phyloP scores from a whole-genome alignment of 2,888 invertebrate species.

The Andricus curvator region DNA sequence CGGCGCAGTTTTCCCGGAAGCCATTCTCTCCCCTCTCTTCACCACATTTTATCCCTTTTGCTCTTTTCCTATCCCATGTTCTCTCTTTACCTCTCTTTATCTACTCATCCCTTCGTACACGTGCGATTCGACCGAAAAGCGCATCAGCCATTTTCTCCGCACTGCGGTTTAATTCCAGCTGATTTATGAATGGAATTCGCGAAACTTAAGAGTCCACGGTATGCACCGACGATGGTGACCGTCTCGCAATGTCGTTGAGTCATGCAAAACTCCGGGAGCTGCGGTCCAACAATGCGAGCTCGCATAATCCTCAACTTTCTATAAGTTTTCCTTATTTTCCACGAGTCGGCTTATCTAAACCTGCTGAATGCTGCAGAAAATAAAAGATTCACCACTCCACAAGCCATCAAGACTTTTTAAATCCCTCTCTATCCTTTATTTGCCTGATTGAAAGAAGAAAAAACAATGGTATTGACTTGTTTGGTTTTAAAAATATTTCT shows the following conservation, averaged over 20 bases:
- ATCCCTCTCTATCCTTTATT: background rate
- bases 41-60: conserved; percentile 20
- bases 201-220: conserved; percentile 50
- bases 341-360: conserved; percentile 22
- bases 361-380: conserved; percentile 1
- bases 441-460: background rate
- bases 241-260: conserved; percentile 48
- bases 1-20: conserved; percentile 50
- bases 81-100: conserved; percentile 5
- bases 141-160: conserved; percentile 58
- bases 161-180: conserved; percentile 66
- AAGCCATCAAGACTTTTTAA: background rate
- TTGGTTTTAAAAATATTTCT: too few relatives aligned
- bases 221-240: conserved; percentile 45
- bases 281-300: conserved; percentile 29
- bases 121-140: conserved; percentile 47
- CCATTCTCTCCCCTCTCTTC: conserved; percentile 29
- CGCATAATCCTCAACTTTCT: conserved; percentile 27
- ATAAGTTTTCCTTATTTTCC: conserved; percentile 17
- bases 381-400: background rate
- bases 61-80: conserved; percentile 44
- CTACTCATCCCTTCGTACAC: conserved; percentile 34
- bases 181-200: conserved; percentile 64
- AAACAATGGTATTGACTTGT: background rate
- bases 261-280: conserved; percentile 48